Conservation (phyloP, 2,797 vertebrate species). For the Macrochelys suwanniensis region DNA sequence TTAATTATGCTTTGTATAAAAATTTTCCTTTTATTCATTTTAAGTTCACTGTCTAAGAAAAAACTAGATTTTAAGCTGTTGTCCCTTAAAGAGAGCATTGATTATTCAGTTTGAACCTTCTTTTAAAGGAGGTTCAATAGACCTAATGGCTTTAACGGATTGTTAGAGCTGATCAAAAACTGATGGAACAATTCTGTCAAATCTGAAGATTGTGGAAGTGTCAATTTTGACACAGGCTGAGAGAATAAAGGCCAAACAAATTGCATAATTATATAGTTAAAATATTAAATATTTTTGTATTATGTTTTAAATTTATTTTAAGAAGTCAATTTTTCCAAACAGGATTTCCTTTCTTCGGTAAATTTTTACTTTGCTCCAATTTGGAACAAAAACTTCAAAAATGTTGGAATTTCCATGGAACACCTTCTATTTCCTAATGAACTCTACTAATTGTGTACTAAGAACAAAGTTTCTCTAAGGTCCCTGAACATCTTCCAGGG, state of each 20-base stretch:
- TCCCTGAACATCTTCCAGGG: not conserved
- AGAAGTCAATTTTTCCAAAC: not conserved
- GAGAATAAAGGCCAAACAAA: not conserved
- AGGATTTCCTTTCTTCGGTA: not conserved
- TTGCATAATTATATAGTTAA: not conserved
- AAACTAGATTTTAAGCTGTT: too few species aligned
- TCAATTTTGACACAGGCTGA: not conserved
- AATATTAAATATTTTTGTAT: not conserved
- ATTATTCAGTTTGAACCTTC: too few species aligned
- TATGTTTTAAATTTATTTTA: not conserved
- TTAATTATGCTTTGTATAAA: too few species aligned
- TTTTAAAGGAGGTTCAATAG: too few species aligned
- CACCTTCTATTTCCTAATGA: not conserved
- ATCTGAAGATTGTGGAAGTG: too few species aligned
- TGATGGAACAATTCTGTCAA: too few species aligned
- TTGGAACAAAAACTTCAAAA: too few species aligned
- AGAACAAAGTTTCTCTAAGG: not conserved
- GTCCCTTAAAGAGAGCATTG: too few species aligned
- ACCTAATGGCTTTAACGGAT: not conserved
- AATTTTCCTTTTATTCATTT: too few species aligned
- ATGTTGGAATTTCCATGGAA: not conserved
- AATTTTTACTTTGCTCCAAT: too few species aligned
- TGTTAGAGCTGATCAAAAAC: too few species aligned
- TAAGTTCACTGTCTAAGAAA: too few species aligned
- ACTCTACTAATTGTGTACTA: not conserved